Base-by-base conservation (phyloP, 2,113 vertebrate genomes). In the Sapajus apella region DNA sequence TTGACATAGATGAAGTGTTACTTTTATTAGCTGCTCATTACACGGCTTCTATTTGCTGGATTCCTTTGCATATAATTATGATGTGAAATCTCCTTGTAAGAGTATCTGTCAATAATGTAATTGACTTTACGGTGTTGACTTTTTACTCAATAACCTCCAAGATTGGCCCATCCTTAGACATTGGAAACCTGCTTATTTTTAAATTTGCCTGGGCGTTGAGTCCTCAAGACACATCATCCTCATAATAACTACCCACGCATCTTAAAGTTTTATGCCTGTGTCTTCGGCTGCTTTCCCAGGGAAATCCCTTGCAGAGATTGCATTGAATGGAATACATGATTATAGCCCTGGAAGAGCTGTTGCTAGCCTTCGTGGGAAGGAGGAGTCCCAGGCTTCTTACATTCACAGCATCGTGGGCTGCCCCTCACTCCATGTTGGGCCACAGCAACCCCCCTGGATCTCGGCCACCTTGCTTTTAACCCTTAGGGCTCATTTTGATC, bases 11-110 rank as follows among this genome's bases (percentile, higher is more conserved):
- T 94, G 97, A 90, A 98, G 96, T 94, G 93, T 93, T 97, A 95
- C 98, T 98, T 95, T 96, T 98, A 96, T 97, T 98, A 98, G 94
- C 96, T 82, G 93, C 97, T 98, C 96, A 97, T 98, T 98, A 98
- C 95, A 90, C 95, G 95, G 89, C 88, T 97, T 89, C 7, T 94
- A 58, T 98, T 98, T 98, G 90, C 97, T 85, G 93, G 96, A 84
- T 81, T 98, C 93, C 94, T 98, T 98, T 98, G 98, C 97, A 96
- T 98, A 92, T 96, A 96, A 30, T 98, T 98, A 97, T 94, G 96
- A 96, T 97, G 93, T 98, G 95, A 98, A 98, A 96, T 97, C 96
- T 96, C 97, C 96, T 97, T 91, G 68, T 97, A 97, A 98, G 97
- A 97, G 98, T 97, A 97, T 97, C 97, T 98, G 52, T 98, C 98